Evolutionary conservation across 2,888 invertebrate genomes (phyloP).

Genomic region (Patella ulyssiponensis): DNA sequence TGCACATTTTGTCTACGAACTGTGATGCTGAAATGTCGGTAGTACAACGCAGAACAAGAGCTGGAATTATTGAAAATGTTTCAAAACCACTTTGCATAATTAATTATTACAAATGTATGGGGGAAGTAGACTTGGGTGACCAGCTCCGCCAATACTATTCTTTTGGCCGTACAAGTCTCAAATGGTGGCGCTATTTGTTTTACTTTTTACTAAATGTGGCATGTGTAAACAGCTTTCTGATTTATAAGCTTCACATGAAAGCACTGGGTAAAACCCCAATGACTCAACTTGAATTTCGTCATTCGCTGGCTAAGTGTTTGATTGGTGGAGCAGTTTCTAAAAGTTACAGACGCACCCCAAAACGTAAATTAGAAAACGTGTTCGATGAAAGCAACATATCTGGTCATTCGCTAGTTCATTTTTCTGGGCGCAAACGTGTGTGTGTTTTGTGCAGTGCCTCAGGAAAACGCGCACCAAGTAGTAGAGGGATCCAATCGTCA

Average conservation of each 20-base stretch:
- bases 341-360: background rate
- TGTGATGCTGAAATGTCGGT: background rate
- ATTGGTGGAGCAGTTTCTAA: background rate
- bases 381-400: background rate
- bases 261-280: background rate
- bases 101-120: constrained; percentile 30
- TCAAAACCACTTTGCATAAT: background rate
- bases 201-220: constrained; percentile 29
- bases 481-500: background rate
- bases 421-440: background rate
- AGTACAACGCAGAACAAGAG: background rate
- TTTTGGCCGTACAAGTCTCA: constrained; percentile 21
- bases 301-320: constrained; percentile 11
- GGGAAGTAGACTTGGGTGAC: constrained; percentile 26
- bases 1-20: background rate
- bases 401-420: background rate
- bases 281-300: background rate
- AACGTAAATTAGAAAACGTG: background rate
- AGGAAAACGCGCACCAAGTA: background rate
- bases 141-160: constrained; percentile 31
- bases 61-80: too few species aligned
- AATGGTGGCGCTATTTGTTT: constrained; percentile 33
- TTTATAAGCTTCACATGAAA: constrained; percentile 20
- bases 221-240: background rate
- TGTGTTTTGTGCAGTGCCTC: background rate